Base-by-base conservation (phyloP, 1,140 invertebrate genomes). In the Pinna nobilis region DNA sequence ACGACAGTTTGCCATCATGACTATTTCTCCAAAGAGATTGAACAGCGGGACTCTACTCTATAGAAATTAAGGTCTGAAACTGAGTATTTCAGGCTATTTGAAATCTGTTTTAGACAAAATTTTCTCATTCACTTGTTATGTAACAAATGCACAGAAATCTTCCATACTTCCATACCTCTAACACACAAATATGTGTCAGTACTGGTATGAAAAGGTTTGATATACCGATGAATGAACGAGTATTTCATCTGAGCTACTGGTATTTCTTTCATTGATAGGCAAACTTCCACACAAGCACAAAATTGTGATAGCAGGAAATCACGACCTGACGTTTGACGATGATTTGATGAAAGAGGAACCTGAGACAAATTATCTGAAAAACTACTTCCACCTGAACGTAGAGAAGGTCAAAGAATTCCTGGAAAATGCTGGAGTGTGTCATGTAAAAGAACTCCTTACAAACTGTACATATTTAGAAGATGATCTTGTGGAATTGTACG, bases 301-400 rank as follows among this genome's bases (percentile, higher is more conserved):
- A 89, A 92, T 97, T 77, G 94, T 96, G 0, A 96, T 96, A 84
- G 94, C 94, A 57, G 95, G 95, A 37, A 97, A 97, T 89, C 95
- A 97, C 89, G 95, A 97, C 82, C 88, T 96, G 9, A 95, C 94
- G 79, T 96, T 96, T 86, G 95, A 96, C 65, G 67, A 80, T 50
- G 39, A 66, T 44, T 39, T 69, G 37, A 25, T 78, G 9, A 50
- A 67, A 15, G 63, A 70, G 7, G 6, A 13, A n/a, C 35, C n/a
- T 33, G 2, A 44, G 25, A 15, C 35, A 50, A 68, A 76, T 15
- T 50, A 70, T 30, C 39, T 69, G 15, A 39, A 55, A 13, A 32
- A 41, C 13, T 13, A 65, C 13, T 73, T 81, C 64, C 69, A 74
- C 15, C 4, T 69, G 5, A 18, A 44, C 13, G 4, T 25, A 25